Evolutionary conservation across 2,113 vertebrate species (phyloP).

Genomic region (Odontophorus gujanensis): DNA sequence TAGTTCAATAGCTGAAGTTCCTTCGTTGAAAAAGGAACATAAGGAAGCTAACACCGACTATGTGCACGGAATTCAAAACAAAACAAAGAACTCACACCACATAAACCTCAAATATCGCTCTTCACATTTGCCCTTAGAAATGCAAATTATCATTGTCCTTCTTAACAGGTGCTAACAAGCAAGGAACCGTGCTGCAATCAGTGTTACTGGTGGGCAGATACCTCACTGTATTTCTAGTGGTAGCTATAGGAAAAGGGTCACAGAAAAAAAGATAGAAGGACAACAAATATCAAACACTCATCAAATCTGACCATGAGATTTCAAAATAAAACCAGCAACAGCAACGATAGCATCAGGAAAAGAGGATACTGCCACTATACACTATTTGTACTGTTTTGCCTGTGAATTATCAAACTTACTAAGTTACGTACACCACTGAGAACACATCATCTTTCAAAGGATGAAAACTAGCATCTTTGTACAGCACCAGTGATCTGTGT

Average conservation of each 20-base stretch:
- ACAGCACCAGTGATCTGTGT: not conserved
- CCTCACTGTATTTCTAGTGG: not conserved
- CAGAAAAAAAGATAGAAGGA: not conserved
- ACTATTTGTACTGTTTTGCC: not conserved
- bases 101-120: not conserved
- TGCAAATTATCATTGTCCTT: not conserved
- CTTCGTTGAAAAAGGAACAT: not conserved
- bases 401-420: not conserved
- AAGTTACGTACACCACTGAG: not conserved
- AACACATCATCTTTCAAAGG: not conserved
- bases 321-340: not conserved
- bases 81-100: not conserved
- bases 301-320: not conserved
- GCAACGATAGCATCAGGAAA: fast-evolving
- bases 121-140: not conserved
- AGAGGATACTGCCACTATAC: not conserved
- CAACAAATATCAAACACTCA: not conserved
- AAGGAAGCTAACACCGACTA: not conserved
- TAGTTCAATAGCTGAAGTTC: not conserved
- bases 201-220: not conserved
- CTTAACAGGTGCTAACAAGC: not conserved
- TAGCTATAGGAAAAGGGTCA: not conserved
- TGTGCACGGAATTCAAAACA: not conserved
- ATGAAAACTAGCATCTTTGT: not conserved
- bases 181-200: not conserved